Conservation (phyloP, 2,797 vertebrate genomes). For the Lacerta bilineata region DNA sequence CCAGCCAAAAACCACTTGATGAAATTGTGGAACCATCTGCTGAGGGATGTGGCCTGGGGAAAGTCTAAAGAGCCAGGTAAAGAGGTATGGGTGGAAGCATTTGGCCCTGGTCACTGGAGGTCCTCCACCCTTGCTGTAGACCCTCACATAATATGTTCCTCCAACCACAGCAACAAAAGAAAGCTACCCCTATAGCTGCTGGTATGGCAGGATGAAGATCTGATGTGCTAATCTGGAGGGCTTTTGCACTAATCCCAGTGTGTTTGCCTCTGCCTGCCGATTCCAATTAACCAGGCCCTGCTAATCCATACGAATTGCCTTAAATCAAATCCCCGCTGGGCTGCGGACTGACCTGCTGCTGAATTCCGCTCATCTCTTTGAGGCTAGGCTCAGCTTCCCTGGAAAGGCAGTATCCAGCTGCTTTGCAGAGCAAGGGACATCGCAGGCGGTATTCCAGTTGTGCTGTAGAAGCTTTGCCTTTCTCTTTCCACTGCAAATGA, state of each 20-base stretch:
- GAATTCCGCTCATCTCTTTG: background rate
- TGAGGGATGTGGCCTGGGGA: too few relatives aligned
- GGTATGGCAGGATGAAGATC: background rate
- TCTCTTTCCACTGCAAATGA: background rate
- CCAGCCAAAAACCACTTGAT: too few relatives aligned
- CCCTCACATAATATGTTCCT: too few relatives aligned
- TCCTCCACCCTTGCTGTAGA: background rate
- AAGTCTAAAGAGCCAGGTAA: too few relatives aligned
- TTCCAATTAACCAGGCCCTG: constrained; percentile 40
- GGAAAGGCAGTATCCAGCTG: background rate
- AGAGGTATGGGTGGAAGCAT: too few relatives aligned
- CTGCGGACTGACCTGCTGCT: background rate
- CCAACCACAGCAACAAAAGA: background rate
- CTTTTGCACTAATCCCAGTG: constrained; percentile 27
- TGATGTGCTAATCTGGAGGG: constrained; percentile 30
- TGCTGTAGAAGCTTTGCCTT: too few relatives aligned
- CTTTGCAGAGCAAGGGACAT: background rate
- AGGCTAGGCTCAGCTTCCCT: background rate
- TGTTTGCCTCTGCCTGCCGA: constrained; percentile 32
- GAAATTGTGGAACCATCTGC: too few relatives aligned
- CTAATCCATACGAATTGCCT: constrained; percentile 25
- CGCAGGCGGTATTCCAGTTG: background rate
- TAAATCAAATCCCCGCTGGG: background rate
- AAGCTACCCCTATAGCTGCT: background rate
- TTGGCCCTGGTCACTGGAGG: too few relatives aligned